phyloP scores from a whole-genome alignment of 2,113 vertebrate genomes.

The Oncorhynchus kisutch region DNA sequence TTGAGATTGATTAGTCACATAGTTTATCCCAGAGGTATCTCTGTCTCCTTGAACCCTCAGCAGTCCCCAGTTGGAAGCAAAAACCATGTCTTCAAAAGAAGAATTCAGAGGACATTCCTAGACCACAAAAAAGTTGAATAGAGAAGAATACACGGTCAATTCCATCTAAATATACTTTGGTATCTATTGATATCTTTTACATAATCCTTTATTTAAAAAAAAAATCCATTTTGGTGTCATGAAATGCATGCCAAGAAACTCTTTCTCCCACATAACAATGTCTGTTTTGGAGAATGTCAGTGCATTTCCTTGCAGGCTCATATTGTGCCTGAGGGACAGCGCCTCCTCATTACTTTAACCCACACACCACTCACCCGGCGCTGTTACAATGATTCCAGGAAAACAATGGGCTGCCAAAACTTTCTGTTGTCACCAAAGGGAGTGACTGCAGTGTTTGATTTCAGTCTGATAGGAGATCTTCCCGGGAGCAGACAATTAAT shows the following conservation, averaged over 20 bases:
- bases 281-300: conserved; percentile 18
- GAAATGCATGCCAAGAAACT: background rate
- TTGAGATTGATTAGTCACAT: conserved; percentile 44
- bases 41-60: conserved; percentile 50
- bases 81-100: conserved; percentile 20
- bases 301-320: conserved; percentile 20
- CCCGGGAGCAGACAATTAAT: conserved; percentile 68
- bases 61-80: conserved; percentile 28
- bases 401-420: conserved; percentile 46
- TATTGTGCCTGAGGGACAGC: conserved; percentile 32
- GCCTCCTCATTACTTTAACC: conserved; percentile 28
- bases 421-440: conserved; percentile 57
- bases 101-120: background rate
- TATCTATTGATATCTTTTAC: background rate
- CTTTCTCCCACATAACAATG: conserved; percentile 3
- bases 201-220: background rate
- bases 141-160: background rate
- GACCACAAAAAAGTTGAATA: background rate
- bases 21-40: conserved; percentile 50
- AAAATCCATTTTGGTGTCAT: background rate
- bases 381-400: conserved; percentile 37
- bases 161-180: background rate
- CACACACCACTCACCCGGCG: conserved; percentile 13
- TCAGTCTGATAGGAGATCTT: conserved; percentile 64
- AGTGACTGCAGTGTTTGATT: conserved; percentile 64